A percentile compares a stretch with the other conserved stretches of the same genome.
Conservation (phyloP, 2,113 vertebrate species). For the Albula goreensis region DNA sequence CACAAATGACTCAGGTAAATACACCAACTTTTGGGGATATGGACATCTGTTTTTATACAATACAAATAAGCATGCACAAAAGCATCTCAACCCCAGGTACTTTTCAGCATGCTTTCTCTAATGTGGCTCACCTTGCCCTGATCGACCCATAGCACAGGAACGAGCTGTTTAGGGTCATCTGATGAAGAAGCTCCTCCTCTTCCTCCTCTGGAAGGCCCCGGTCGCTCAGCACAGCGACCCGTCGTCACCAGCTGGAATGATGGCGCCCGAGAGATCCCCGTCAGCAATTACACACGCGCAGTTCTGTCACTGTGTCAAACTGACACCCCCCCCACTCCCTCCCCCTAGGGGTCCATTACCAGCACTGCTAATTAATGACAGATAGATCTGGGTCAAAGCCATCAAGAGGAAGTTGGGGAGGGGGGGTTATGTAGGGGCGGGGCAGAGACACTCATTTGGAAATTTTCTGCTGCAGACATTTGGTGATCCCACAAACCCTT, state of each 20-base stretch:
- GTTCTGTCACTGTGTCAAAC: not conserved
- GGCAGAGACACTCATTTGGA: not conserved
- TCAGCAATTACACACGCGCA: not conserved
- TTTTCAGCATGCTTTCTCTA: too few species aligned
- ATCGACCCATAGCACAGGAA: not conserved
- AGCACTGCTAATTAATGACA: slow-evolving; percentile 32
- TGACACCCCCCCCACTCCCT: not conserved
- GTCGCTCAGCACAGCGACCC: not conserved
- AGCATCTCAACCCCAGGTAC: too few species aligned
- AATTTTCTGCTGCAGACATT: not conserved
- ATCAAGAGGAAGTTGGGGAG: not conserved
- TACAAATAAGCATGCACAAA: too few species aligned
- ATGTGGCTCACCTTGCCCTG: not conserved
- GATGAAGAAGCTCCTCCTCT: not conserved
- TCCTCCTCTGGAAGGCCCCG: not conserved
- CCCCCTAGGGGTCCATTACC: not conserved
- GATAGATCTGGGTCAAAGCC: slow-evolving; percentile 29
- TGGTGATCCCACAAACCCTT: not conserved
- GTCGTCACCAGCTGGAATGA: not conserved
- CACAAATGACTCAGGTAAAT: too few species aligned
- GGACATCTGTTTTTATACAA: too few species aligned
- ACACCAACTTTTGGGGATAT: too few species aligned
- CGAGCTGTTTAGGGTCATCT: not conserved
- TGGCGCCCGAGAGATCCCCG: not conserved
- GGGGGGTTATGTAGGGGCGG: not conserved